Conservation (phyloP, 2,797 vertebrate species). For the Botia kubotai region DNA sequence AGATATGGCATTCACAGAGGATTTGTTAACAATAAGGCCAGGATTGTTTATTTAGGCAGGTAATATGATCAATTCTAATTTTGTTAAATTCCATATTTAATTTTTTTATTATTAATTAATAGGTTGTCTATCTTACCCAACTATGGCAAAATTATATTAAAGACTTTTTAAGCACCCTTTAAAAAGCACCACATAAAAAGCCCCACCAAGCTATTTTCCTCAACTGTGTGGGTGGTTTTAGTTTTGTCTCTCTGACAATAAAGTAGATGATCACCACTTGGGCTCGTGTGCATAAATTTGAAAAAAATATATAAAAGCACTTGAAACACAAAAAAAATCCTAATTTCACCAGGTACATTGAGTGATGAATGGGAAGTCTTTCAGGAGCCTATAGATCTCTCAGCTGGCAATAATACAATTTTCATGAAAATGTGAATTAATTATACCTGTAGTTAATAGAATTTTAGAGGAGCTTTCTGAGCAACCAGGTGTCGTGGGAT, state of each 20-base stretch:
- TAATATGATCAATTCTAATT: background rate
- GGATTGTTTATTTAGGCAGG: background rate
- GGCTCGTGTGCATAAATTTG: slow-evolving; percentile 61
- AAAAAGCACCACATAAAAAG: background rate
- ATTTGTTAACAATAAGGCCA: background rate
- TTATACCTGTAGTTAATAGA: slow-evolving; percentile 78
- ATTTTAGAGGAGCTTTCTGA: slow-evolving; percentile 64
- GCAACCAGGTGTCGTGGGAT: slow-evolving; percentile 55
- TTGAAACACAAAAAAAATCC: slow-evolving; percentile 76
- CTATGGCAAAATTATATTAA: background rate
- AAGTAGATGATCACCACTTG: slow-evolving; percentile 52
- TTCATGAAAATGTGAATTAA: slow-evolving; percentile 78
- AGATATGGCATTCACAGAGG: background rate
- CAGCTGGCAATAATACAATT: slow-evolving; percentile 75
- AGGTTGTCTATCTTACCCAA: background rate
- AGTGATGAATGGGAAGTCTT: slow-evolving; percentile 75
- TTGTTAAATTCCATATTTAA: background rate
- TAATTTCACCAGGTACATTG: slow-evolving; percentile 74
- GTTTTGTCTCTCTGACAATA: slow-evolving; percentile 36
- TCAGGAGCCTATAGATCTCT: slow-evolving; percentile 69
- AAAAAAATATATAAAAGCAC: slow-evolving; percentile 62
- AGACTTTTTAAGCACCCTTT: background rate
- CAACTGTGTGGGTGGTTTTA: slow-evolving; percentile 13
- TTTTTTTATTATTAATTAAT: background rate
- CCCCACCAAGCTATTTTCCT: background rate